Evolutionary conservation across 2,113 vertebrate genomes (phyloP).

Genomic region (Emydocephalus ijimae): DNA sequence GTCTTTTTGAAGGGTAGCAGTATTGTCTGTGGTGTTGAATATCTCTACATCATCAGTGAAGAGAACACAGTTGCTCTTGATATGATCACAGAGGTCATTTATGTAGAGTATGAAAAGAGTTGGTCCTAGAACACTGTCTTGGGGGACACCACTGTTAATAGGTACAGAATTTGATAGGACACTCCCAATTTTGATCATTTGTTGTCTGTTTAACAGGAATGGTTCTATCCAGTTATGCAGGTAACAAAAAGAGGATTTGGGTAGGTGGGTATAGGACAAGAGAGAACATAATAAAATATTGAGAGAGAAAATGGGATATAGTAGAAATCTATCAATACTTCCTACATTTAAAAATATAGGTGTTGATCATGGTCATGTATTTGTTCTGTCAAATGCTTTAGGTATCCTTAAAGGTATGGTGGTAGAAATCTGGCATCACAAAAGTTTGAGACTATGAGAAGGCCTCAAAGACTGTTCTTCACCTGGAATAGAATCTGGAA

Average conservation of each 20-base stretch:
- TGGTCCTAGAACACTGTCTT: too few species aligned
- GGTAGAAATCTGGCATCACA: not conserved
- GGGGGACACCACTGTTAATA: too few species aligned
- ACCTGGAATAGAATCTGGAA: not conserved
- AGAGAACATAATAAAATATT: not conserved
- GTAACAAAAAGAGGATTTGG: not conserved
- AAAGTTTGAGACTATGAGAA: not conserved
- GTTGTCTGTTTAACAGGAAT: too few species aligned
- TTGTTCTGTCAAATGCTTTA: not conserved
- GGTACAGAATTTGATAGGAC: too few species aligned
- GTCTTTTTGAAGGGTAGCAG: too few species aligned
- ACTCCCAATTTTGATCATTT: too few species aligned
- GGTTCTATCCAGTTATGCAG: too few species aligned
- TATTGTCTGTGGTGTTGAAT: too few species aligned
- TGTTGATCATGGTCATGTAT: not conserved
- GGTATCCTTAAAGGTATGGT: not conserved
- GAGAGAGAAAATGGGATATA: not conserved
- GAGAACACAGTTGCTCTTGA: too few species aligned
- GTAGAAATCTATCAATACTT: not conserved
- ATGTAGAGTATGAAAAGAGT: too few species aligned
- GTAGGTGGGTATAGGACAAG: not conserved
- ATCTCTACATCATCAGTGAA: too few species aligned
- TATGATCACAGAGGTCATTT: too few species aligned
- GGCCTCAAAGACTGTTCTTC: constrained; percentile 26
- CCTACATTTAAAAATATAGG: not conserved